These are phyloP conservation scores for Temnothorax nylanderi DNA, from an alignment of 1,140 invertebrate genomes.

Conservation along the genomic window DNA sequence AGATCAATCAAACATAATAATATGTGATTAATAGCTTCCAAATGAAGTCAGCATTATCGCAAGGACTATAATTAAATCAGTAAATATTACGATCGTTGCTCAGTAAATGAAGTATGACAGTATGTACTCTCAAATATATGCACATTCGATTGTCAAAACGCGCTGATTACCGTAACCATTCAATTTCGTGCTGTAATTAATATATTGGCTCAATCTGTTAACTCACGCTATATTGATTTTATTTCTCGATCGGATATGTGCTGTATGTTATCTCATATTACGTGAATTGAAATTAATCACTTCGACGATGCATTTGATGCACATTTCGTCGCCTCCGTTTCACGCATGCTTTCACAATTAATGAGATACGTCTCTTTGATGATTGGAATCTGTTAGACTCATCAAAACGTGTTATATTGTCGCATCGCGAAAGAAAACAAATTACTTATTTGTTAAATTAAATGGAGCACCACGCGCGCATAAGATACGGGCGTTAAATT, in stretches of 20 bases:
- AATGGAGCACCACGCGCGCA: background rate
- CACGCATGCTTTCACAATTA: background rate
- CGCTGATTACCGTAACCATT: background rate
- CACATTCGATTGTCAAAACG: background rate
- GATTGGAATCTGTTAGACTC: background rate
- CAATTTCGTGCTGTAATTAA: conserved; percentile 14
- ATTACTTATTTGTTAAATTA: background rate
- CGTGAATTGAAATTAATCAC: background rate
- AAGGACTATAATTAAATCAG: background rate
- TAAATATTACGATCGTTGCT: background rate
- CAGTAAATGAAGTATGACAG: background rate
- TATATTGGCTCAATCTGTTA: background rate
- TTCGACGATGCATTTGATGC: background rate
- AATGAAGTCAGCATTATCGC: background rate
- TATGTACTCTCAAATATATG: background rate
- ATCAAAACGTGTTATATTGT: background rate
- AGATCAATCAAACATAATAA: background rate
- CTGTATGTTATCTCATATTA: background rate
- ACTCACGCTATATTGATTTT: background rate
- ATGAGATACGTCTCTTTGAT: background rate
- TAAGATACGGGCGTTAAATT: background rate
- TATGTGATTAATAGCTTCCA: background rate
- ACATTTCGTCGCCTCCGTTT: background rate
- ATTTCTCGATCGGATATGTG: background rate
- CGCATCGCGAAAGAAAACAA: no score